Percentiles rank a stretch among this genome's conserved stretches.
These are phyloP conservation scores for Brachionus rubens DNA, from an alignment of 1,140 invertebrate genomes.

Conservation along the genomic window DNA sequence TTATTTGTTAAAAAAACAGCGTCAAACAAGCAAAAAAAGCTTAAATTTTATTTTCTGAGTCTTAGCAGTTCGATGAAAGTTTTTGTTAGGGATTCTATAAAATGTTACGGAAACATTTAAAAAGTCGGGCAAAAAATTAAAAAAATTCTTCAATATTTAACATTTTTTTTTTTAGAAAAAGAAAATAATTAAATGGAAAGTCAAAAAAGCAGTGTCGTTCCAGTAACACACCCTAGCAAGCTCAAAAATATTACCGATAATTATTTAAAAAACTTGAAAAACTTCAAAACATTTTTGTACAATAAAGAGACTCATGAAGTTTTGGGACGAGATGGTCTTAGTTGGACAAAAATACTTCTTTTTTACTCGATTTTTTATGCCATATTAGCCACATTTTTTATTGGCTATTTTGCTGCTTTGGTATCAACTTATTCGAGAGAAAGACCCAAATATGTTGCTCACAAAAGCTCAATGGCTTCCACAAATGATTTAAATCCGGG, in stretches of 20 bases:
- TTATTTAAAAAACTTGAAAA: not conserved
- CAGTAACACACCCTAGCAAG: not conserved
- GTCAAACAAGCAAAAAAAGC: too few relatives aligned
- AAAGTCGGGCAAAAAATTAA: too few relatives aligned
- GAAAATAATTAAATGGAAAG: not conserved
- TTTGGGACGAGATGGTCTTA: constrained; percentile 29
- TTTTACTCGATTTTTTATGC: constrained; percentile 31
- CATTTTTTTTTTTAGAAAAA: not conserved
- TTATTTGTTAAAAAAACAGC: too few relatives aligned
- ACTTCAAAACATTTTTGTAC: not conserved
- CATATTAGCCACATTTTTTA: not conserved
- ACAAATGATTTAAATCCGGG: constrained; percentile 9
- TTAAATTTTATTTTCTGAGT: too few relatives aligned
- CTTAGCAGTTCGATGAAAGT: too few relatives aligned
- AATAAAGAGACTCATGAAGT: constrained; percentile 24
- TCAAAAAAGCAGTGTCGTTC: not conserved
- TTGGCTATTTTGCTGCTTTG: not conserved
- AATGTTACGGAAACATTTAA: too few relatives aligned
- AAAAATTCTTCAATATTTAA: too few relatives aligned
- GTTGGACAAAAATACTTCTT: constrained; percentile 1
- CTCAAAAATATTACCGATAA: not conserved
- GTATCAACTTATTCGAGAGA: not conserved
- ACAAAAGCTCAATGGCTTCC: constrained; percentile 21
- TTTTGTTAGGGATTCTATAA: too few relatives aligned
- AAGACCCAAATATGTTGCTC: constrained; percentile 1